phyloP scores from a whole-genome alignment of 2,113 vertebrate genomes.

The Onychostoma macrolepis region DNA sequence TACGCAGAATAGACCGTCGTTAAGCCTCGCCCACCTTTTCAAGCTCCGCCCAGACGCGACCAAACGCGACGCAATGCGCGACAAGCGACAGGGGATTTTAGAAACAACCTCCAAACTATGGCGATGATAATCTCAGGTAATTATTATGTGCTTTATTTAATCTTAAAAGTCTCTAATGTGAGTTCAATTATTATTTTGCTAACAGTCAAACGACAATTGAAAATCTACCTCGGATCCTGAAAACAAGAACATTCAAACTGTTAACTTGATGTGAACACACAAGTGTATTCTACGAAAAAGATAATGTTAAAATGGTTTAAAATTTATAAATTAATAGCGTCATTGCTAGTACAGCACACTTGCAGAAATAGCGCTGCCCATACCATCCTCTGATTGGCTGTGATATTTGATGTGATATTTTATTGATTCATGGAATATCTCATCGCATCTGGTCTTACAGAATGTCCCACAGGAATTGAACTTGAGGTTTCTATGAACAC shows the following conservation, averaged over 20 bases:
- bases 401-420: constrained; percentile 4
- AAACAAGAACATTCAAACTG: too few species aligned
- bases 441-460: too few species aligned
- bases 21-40: too few species aligned
- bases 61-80: too few species aligned
- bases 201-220: not conserved
- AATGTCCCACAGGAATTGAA: not conserved
- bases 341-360: not conserved
- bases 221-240: too few species aligned
- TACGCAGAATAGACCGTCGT: too few species aligned
- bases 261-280: too few species aligned
- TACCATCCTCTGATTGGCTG: not conserved
- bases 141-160: not conserved
- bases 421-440: not conserved
- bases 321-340: not conserved
- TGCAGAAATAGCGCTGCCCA: not conserved
- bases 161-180: too few species aligned
- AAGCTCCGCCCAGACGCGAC: too few species aligned
- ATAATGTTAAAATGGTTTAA: not conserved
- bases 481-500: not conserved
- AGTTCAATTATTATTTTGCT: not conserved
- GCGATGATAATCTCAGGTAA: not conserved
- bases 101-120: not conserved
- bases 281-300: not conserved
- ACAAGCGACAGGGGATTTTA: too few species aligned